Percentiles rank a stretch among this genome's conserved stretches.
phyloP scores from a whole-genome alignment of 1,140 invertebrate species.

The Uloborus diversus region DNA sequence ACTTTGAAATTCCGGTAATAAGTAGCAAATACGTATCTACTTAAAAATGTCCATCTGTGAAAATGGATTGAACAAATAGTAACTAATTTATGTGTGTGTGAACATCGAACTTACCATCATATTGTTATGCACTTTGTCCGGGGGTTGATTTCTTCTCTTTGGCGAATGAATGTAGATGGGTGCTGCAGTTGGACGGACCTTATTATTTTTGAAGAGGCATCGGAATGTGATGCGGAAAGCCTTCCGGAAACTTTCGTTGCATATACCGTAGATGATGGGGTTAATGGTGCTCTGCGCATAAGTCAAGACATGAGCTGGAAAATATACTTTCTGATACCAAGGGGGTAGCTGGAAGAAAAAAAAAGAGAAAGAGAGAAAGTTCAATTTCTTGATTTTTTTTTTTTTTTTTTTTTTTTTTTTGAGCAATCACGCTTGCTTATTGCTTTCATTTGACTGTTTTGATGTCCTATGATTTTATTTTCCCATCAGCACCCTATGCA shows the following conservation, averaged over 20 bases:
- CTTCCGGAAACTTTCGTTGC: constrained; percentile 73
- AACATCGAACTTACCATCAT: neutral
- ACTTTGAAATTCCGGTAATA: neutral
- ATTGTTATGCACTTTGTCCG: neutral
- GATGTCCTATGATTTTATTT: too few species aligned
- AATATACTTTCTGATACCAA: constrained; percentile 71
- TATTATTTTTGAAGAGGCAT: constrained; percentile 50
- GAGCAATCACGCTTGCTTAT: too few species aligned
- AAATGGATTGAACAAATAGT: neutral
- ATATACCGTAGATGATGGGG: constrained; percentile 78
- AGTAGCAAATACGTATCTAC: neutral
- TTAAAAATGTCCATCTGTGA: neutral
- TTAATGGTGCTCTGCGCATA: constrained; percentile 77
- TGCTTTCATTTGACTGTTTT: too few species aligned
- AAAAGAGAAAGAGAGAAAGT: too few species aligned
- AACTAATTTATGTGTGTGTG: neutral
- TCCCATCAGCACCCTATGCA: too few species aligned
- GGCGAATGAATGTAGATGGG: constrained; percentile 33
- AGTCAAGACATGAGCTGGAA: constrained; percentile 74
- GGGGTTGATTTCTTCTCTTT: neutral
- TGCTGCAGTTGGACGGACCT: constrained; percentile 17
- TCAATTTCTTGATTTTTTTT: too few species aligned
- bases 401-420: too few species aligned
- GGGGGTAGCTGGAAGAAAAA: constrained; percentile 48
- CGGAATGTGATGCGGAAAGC: constrained; percentile 69